Evolutionary conservation across 2,888 invertebrate genomes (phyloP).

Genomic region (Cryptosula pallasiana): DNA sequence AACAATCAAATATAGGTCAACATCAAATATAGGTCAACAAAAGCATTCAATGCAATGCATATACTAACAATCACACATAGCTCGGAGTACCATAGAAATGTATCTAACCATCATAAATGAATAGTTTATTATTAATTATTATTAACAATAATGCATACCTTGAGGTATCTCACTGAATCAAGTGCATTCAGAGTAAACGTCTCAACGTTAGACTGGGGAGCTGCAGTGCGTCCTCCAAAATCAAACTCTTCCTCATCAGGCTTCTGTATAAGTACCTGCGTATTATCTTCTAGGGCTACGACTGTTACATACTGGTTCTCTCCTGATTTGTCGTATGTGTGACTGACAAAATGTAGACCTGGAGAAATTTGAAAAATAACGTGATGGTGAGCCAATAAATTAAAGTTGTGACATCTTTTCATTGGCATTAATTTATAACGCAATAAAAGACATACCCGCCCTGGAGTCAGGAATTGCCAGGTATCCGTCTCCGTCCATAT

Average conservation of each 20-base stretch:
- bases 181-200: not conserved
- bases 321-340: conserved; percentile 10
- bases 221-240: not conserved
- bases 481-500: conserved; percentile 19
- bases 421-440: no score
- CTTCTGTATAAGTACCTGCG: not conserved
- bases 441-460: not conserved
- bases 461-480: conserved; percentile 9
- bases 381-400: not conserved
- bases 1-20: no score
- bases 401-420: not conserved
- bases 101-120: no score
- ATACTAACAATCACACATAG: no score
- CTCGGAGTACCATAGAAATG: no score
- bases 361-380: not conserved
- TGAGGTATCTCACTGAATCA: not conserved
- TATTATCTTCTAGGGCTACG: conserved; percentile 9
- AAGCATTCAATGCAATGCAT: no score
- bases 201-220: not conserved
- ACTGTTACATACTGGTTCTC: not conserved
- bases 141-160: no score
- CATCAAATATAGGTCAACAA: no score
- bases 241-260: not conserved
- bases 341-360: not conserved
- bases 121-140: no score